Base-by-base conservation (phyloP, 2,113 vertebrate species). In the Megaceryle torquata region DNA sequence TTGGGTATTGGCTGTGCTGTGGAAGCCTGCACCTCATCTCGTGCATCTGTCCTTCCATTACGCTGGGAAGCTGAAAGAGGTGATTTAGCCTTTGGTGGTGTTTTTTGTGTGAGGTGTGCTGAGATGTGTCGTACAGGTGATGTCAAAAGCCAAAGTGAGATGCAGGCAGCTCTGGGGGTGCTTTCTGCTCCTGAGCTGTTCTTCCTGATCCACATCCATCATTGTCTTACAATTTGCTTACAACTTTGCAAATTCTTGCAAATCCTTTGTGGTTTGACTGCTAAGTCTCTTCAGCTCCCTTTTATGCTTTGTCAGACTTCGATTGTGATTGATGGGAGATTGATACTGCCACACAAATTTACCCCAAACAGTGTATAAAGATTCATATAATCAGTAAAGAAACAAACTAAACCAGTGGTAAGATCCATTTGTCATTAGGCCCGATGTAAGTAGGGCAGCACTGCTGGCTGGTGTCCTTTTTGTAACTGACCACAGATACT, bases 121-220 rank as follows among this genome's bases (percentile, higher is more conserved):
- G 56, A 53, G 29, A 64, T 25, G 29, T 41, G 48, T 53, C n/a
- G 83, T 33, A 16, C n/a, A 43, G 80, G 18, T 43, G 68, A 65
- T 79, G 69, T 50, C 48, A 61, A 39, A 57, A 53, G n/a, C 18
- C 51, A 53, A 39, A 39, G 39, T 43, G 50, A 88, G 43, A 53
- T 7, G 8, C 56, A 59, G 51, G 35, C 35, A 44, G n/a, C 33
- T 12, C 13, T 35, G 67, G 35, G 28, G 24, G 3, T 0, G 1
- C 54, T 67, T 67, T 16, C 13, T 72, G 22, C 46, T 84, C 31
- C 68, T 43, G 20, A 76, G 25, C 50, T 76, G 39, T n/a, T 65
- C 39, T 82, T 37, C 46, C 10, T 76, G 11, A 61, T 7, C 29
- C 10, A 9, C 0, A 0, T 54, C 29, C 5, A 0, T 50, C 25